These are phyloP conservation scores for Trichomalopsis sarcophagae DNA, from an alignment of 1,140 invertebrate genomes.

Conservation along the genomic window DNA sequence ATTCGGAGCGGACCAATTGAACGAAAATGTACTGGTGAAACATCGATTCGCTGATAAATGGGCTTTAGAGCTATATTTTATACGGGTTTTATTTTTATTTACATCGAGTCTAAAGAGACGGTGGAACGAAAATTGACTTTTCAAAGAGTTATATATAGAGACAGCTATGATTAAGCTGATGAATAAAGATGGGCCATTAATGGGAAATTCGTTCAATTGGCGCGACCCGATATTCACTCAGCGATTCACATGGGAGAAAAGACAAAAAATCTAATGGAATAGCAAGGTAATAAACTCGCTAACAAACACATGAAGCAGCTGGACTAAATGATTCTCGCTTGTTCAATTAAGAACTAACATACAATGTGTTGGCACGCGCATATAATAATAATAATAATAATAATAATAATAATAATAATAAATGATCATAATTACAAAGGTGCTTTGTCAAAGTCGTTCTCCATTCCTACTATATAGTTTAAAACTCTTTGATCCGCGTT, in stretches of 20 bases:
- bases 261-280: neutral
- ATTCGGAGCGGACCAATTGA: neutral
- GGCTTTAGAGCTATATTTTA: neutral
- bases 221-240: neutral
- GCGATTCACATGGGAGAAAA: neutral
- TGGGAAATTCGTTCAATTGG: neutral
- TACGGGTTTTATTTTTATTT: neutral
- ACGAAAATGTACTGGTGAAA: neutral
- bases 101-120: neutral
- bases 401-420: constrained; percentile 22
- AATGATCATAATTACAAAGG: constrained; percentile 16
- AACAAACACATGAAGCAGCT: constrained; percentile 7
- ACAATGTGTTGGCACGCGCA: constrained; percentile 40
- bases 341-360: constrained; percentile 17
- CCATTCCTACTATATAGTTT: constrained; percentile 53
- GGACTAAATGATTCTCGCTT: neutral
- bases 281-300: neutral
- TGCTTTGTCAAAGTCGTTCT: constrained; percentile 44
- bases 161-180: neutral
- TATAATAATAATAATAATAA: constrained; percentile 17
- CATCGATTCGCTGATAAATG: too few species aligned
- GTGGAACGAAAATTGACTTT: neutral
- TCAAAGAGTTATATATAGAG: too few species aligned
- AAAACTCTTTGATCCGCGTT: constrained; percentile 44
- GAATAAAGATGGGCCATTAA: neutral